Evolutionary conservation across 2,113 vertebrate genomes (phyloP).

Genomic region (Microtus pennsylvanicus): DNA sequence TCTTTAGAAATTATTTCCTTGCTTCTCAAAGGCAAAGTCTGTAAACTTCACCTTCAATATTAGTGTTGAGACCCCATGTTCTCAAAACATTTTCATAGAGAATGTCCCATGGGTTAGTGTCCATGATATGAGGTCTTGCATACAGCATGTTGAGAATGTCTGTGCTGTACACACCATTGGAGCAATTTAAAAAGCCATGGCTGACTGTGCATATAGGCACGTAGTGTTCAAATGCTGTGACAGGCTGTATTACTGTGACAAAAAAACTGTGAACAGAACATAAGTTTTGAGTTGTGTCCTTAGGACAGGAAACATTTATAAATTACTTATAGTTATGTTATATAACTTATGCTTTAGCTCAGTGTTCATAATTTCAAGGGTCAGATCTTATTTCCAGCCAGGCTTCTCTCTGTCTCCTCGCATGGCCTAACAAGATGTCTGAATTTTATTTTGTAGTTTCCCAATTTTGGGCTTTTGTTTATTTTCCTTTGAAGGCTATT

Average conservation of each 20-base stretch:
- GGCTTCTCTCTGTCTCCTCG: background rate
- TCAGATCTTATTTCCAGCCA: background rate
- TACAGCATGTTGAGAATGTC: background rate
- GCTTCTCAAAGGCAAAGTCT: background rate
- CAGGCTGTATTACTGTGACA: background rate
- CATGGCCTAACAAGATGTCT: background rate
- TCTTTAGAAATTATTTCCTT: background rate
- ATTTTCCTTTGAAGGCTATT: constrained; percentile 34
- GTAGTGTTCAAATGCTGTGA: background rate
- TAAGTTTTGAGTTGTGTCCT: background rate
- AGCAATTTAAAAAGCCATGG: background rate
- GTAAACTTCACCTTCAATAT: background rate
- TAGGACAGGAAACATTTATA: background rate
- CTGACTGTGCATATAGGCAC: background rate
- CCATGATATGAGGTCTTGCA: background rate
- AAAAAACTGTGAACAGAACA: background rate
- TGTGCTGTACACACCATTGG: background rate
- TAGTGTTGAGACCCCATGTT: background rate
- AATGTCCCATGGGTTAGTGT: background rate
- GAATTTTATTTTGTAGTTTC: background rate
- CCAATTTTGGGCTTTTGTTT: background rate
- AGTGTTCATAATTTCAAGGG: background rate
- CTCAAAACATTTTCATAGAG: background rate
- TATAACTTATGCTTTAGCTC: background rate
- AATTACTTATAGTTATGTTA: background rate